phyloP scores from a whole-genome alignment of 2,888 invertebrate species.

The Troides oblongomaculatus region DNA sequence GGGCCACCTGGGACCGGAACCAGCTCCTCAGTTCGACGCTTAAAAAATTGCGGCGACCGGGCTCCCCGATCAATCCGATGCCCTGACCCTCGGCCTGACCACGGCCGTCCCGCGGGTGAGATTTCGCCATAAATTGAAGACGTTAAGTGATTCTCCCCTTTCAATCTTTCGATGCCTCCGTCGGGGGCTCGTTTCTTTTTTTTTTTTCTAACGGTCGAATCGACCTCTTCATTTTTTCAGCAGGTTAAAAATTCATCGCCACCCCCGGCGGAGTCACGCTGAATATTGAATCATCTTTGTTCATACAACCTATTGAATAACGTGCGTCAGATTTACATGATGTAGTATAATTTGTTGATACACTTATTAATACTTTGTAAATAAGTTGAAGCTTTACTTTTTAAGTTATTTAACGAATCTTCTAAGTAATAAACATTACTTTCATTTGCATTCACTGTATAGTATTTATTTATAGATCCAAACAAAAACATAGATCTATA shows the following conservation, averaged over 20 bases:
- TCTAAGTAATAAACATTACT: no score
- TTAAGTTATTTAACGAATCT: no score
- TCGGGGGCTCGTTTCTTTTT: slow-evolving; percentile 45
- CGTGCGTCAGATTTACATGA: no score
- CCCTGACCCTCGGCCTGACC: slow-evolving; percentile 44
- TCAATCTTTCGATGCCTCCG: slow-evolving; percentile 76
- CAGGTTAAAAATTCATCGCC: slow-evolving; percentile 55
- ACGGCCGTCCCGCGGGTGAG: slow-evolving; percentile 71
- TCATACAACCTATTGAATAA: no score
- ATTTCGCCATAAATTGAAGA: slow-evolving; percentile 74
- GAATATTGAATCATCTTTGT: slow-evolving; percentile 5
- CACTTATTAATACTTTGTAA: no score
- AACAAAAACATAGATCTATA: no score
- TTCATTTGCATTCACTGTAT: no score
- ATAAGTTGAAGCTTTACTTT: no score
- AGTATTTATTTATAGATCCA: no score
- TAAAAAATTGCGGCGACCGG: slow-evolving; percentile 37
- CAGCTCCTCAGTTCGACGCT: slow-evolving; percentile 10
- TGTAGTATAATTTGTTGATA: no score
- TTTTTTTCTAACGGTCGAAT: slow-evolving; percentile 35
- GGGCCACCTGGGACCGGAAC: slow-evolving; percentile 15
- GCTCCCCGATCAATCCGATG: slow-evolving; percentile 48
- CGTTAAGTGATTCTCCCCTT: slow-evolving; percentile 76
- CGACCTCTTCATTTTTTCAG: slow-evolving; percentile 40
- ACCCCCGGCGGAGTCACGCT: slow-evolving; percentile 20